Percentiles rank a stretch among this genome's conserved stretches.
These are phyloP conservation scores for Parambassis ranga DNA, from an alignment of 2,797 vertebrate genomes.

Conservation along the genomic window DNA sequence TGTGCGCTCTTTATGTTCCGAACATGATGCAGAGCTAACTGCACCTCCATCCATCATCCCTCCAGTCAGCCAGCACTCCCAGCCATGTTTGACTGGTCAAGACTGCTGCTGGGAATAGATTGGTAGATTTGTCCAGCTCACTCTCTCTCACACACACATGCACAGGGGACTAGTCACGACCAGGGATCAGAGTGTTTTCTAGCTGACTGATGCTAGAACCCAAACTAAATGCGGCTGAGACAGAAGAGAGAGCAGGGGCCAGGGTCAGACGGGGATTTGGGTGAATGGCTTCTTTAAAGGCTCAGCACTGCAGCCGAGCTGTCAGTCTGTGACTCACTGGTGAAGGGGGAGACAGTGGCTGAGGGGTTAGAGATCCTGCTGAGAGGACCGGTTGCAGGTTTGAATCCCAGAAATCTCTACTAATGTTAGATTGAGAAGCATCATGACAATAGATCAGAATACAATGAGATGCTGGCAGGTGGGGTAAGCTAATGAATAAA, in stretches of 20 bases:
- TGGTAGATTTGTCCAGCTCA: constrained; percentile 61
- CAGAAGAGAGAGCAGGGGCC: constrained; percentile 26
- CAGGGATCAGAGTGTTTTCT: constrained; percentile 60
- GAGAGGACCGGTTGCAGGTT: neutral
- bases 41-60: constrained; percentile 71
- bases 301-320: constrained; percentile 19
- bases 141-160: constrained; percentile 1
- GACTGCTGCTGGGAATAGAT: constrained; percentile 59
- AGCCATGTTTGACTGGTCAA: constrained; percentile 67
- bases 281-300: constrained; percentile 60
- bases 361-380: neutral
- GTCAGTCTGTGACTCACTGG: constrained; percentile 21
- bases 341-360: neutral
- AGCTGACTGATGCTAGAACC: constrained; percentile 64
- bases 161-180: constrained; percentile 44
- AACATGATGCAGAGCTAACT: constrained; percentile 59
- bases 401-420: neutral
- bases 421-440: neutral
- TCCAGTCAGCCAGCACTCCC: constrained; percentile 66
- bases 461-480: neutral
- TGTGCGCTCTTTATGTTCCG: constrained; percentile 40
- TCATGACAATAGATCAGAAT: too few species aligned
- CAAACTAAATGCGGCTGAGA: constrained; percentile 43
- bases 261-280: constrained; percentile 58
- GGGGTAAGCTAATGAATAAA: neutral